Evolutionary conservation across 2,888 invertebrate genomes (phyloP), one percentile per base, ranked within the genome.

Genomic region (Leptopilina syphax): DNA sequence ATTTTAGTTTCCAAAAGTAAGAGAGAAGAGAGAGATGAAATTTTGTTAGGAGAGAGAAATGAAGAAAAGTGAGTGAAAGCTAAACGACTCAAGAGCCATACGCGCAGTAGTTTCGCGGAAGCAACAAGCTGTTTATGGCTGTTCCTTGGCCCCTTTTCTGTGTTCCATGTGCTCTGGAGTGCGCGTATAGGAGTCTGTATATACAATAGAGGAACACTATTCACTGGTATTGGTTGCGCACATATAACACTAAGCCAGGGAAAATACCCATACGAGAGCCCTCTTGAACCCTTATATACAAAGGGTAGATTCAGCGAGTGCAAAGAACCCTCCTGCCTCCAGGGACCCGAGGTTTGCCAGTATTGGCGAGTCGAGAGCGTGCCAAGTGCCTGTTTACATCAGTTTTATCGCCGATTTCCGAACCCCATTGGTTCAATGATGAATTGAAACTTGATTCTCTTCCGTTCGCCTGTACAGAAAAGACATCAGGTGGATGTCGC

Each of bases 121-220:
- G 91, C 91, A 91, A 91, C 91, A 91, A 91, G 91, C 91, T 91
- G 91, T 91, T 91, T 91, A 91, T 90, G 88, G 90, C 88, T 87
- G 87, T 83, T 84, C 86, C 82, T 83, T 82, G 85, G 83, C 84
- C 85, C 79, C 77, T 78, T 76, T 80, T 83, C 85, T 65, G 44
- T 65, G 44, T 65, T 65, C 7, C 10, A 50, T 10, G 50, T 50
- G 8, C 8, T 8, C 1, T 24, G 8, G 24, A 24, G 63, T 24
- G 24, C 24, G 63, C 44, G 44, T 44, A 7, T 63, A 63, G 63
- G 3, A 63, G 8, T 24, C 24, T 63, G 50, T 24, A 0, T 63
- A 63, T 63, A 63, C 24, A 63, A 34, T 34, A 34, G 34, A 34
- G 34, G 34, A 34, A 34, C 34, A 34, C 34, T 34, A 18, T 18